A percentile compares a stretch with the other conserved stretches of the same genome.
Evolutionary conservation across 2,113 vertebrate species (phyloP).

Genomic region (Platichthys flesus): DNA sequence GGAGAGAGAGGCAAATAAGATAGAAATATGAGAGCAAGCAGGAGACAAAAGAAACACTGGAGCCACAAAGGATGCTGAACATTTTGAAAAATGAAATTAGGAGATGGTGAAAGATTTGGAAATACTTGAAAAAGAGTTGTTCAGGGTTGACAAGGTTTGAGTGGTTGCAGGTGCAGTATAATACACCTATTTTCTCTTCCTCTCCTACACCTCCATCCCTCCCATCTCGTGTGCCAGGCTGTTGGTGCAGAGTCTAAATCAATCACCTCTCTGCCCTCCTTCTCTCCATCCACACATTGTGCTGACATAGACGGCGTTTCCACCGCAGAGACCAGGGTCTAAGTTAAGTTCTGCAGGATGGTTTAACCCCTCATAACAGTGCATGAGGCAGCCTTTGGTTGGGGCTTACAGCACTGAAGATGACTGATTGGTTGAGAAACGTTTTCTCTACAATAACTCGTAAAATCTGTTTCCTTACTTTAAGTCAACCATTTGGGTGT

Average conservation of each 20-base stretch:
- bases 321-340: no score
- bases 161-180: conserved; percentile 21
- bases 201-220: conserved; percentile 25
- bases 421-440: no score
- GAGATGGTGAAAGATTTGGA: neutral
- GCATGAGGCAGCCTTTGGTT: no score
- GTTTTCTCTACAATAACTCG: no score
- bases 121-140: neutral
- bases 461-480: neutral
- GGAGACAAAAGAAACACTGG: conserved; percentile 20
- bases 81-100: conserved; percentile 1
- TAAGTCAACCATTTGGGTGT: neutral
- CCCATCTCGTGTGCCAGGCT: conserved; percentile 39
- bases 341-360: no score
- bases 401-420: no score
- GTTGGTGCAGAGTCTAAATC: conserved; percentile 68
- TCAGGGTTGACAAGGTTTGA: conserved; percentile 9
- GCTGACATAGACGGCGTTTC: conserved; percentile 44
- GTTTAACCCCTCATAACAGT: no score
- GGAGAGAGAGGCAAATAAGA: conserved; percentile 17
- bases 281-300: conserved; percentile 41
- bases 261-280: conserved; percentile 53
- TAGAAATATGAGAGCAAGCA: neutral
- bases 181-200: conserved; percentile 1
- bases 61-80: neutral